Percentiles rank a stretch among this genome's conserved stretches.
Evolutionary conservation across 2,797 vertebrate genomes (phyloP).

Genomic region (Syndactyla subalaris): DNA sequence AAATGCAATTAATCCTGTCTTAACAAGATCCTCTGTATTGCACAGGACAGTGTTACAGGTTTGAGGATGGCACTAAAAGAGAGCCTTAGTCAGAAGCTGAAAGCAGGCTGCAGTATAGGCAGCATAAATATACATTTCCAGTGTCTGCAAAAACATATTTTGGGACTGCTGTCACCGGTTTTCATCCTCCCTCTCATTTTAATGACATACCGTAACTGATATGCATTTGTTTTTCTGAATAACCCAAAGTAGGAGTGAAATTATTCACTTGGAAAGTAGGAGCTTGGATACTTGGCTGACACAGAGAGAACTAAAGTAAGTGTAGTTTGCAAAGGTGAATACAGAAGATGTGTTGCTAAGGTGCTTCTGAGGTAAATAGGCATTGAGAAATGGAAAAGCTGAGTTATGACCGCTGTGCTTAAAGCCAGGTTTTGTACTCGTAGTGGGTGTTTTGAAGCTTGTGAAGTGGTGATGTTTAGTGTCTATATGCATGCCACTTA

Average conservation of each 20-base stretch:
- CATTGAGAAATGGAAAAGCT: background rate
- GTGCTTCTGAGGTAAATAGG: background rate
- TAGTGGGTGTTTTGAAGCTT: background rate
- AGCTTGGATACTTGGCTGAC: background rate
- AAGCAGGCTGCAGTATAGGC: background rate
- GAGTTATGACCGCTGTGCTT: background rate
- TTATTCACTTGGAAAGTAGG: slow-evolving; percentile 3
- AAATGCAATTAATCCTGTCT: background rate
- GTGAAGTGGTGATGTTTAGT: background rate
- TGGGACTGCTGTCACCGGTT: background rate
- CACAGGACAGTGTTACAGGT: rapidly evolving
- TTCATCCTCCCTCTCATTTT: background rate
- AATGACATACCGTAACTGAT: background rate
- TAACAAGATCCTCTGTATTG: rapidly evolving
- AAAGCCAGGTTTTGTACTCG: background rate
- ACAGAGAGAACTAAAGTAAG: background rate
- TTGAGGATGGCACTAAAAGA: background rate
- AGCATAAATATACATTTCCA: background rate
- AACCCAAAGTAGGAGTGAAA: slow-evolving; percentile 14
- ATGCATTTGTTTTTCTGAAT: background rate
- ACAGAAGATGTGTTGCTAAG: background rate
- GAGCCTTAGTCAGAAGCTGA: rapidly evolving
- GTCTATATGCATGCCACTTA: rapidly evolving
- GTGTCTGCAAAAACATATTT: background rate
- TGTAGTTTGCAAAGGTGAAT: background rate